Percentiles rank a stretch among this genome's conserved stretches.
These are phyloP conservation scores for Telmatherina bonti DNA, from an alignment of 2,797 vertebrate genomes.

Conservation along the genomic window DNA sequence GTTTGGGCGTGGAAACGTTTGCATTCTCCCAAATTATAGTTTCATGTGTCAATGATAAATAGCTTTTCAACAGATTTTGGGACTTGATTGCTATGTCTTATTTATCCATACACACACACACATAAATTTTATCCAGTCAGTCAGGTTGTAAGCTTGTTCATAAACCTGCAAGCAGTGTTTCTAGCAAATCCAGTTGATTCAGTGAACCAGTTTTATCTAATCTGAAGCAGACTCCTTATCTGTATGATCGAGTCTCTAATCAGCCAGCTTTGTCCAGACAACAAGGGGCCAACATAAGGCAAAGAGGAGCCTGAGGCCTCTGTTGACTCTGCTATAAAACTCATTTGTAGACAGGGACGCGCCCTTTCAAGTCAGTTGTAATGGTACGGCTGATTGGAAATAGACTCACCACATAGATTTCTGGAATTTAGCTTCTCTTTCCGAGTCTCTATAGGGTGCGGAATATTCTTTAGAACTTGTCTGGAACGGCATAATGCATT, in stretches of 20 bases:
- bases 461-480: background rate
- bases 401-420: constrained; percentile 26
- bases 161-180: constrained; percentile 28
- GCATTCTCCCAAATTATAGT: background rate
- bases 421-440: constrained; percentile 16
- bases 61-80: background rate
- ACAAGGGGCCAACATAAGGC: constrained; percentile 73
- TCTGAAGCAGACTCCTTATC: constrained; percentile 65
- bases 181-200: constrained; percentile 42
- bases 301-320: constrained; percentile 56
- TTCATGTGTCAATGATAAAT: background rate
- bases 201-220: constrained; percentile 54
- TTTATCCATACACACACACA: no score
- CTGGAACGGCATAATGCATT: background rate
- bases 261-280: constrained; percentile 76
- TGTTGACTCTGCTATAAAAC: constrained; percentile 53
- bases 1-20: background rate
- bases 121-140: no score
- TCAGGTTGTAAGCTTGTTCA: background rate
- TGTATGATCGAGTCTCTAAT: constrained; percentile 73
- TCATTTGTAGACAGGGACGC: constrained; percentile 53
- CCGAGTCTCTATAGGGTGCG: background rate
- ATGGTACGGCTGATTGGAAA: constrained; percentile 25
- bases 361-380: constrained; percentile 57
- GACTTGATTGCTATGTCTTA: background rate